Evolutionary conservation across 2,888 invertebrate species (phyloP).

Genomic region (Cheilosia impressa): DNA sequence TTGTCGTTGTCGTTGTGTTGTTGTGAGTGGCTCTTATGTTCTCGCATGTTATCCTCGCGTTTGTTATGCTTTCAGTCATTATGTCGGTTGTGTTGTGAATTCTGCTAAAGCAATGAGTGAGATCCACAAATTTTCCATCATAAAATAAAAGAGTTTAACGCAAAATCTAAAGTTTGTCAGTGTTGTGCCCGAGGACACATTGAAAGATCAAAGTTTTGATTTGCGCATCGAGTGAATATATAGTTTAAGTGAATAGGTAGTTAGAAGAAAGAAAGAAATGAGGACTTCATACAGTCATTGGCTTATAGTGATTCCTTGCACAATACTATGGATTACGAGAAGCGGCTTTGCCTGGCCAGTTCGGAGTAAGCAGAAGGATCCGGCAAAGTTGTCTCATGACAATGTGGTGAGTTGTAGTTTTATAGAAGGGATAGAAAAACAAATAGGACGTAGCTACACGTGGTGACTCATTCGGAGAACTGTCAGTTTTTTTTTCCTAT

Average conservation of each 20-base stretch:
- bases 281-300: slow-evolving; percentile 52
- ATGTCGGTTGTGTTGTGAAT: slow-evolving; percentile 55
- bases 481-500: slow-evolving; percentile 20
- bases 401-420: slow-evolving; percentile 60
- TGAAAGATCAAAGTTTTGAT: neutral
- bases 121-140: slow-evolving; percentile 46
- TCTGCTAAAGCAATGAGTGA: slow-evolving; percentile 66
- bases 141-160: slow-evolving; percentile 21
- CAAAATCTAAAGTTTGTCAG: slow-evolving; percentile 21
- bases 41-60: slow-evolving; percentile 60
- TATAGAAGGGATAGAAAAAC: neutral
- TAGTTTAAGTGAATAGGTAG: neutral
- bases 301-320: slow-evolving; percentile 52
- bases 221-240: neutral
- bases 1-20: slow-evolving; percentile 23
- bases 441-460: slow-evolving; percentile 30
- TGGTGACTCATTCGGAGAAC: slow-evolving; percentile 69
- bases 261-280: slow-evolving; percentile 20
- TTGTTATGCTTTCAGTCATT: slow-evolving; percentile 37
- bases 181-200: slow-evolving; percentile 10
- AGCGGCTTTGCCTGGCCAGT: slow-evolving; percentile 44
- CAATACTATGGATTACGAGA: slow-evolving; percentile 66
- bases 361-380: slow-evolving; percentile 60
- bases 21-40: slow-evolving; percentile 10
- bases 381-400: slow-evolving; percentile 60